Evolutionary conservation across 1,140 invertebrate species (phyloP).

Genomic region (Megalopta genalis): DNA sequence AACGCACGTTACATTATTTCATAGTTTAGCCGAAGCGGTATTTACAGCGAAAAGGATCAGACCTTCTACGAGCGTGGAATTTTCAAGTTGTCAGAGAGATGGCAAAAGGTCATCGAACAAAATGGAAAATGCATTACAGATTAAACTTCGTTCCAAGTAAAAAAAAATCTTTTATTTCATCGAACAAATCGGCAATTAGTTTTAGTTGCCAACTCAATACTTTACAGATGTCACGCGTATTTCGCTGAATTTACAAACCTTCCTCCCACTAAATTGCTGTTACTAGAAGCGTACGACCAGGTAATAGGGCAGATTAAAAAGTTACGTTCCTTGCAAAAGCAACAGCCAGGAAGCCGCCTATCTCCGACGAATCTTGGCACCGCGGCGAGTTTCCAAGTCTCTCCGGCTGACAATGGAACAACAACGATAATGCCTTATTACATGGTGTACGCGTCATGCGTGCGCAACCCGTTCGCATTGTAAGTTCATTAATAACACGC

Average conservation of each 20-base stretch:
- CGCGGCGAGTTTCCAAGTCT: constrained; percentile 3
- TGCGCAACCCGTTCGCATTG: constrained; percentile 26
- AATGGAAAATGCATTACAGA: too few relatives aligned
- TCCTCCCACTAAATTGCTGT: background rate
- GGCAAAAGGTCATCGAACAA: too few relatives aligned
- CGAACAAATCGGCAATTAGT: too few relatives aligned
- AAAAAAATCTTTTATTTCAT: too few relatives aligned
- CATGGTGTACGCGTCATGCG: constrained; percentile 6
- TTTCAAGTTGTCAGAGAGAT: too few relatives aligned
- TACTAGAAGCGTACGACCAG: background rate
- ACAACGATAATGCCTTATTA: constrained; percentile 35
- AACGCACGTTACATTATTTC: too few relatives aligned
- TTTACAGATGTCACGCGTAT: background rate
- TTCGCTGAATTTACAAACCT: background rate
- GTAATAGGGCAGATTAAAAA: background rate
- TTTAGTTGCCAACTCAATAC: too few relatives aligned
- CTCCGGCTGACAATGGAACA: constrained; percentile 14
- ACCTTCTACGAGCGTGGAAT: too few relatives aligned
- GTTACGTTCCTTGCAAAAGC: background rate
- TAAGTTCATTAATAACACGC: constrained; percentile 35
- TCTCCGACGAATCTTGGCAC: constrained; percentile 18
- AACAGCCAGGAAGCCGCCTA: background rate
- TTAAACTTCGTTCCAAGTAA: too few relatives aligned
- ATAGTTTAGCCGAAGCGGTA: too few relatives aligned
- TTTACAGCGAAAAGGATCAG: too few relatives aligned